phyloP scores from a whole-genome alignment of 1,140 invertebrate genomes.

The Drosophila ambigua region DNA sequence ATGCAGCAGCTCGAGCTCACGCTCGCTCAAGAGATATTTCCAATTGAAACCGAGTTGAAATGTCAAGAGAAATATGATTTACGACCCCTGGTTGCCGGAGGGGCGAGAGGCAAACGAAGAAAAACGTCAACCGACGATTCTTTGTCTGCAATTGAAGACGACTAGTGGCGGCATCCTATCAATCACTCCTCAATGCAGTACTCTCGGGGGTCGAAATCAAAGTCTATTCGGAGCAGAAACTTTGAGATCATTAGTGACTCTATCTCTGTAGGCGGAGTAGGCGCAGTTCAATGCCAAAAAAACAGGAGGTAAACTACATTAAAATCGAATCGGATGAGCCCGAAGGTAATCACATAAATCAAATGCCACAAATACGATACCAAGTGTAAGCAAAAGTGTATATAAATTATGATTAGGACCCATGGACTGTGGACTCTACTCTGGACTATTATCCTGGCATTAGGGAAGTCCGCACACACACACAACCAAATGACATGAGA shows the following conservation, averaged over 20 bases:
- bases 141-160: constrained; percentile 23
- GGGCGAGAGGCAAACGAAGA: constrained; percentile 37
- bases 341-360: constrained; percentile 56
- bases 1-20: constrained; percentile 30
- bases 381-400: constrained; percentile 45
- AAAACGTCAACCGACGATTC: constrained; percentile 7
- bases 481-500: constrained; percentile 64
- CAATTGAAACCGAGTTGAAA: constrained; percentile 70
- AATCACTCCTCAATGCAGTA: constrained; percentile 25
- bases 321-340: constrained; percentile 49
- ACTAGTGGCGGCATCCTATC: constrained; percentile 26
- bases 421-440: constrained; percentile 1
- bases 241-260: constrained; percentile 16
- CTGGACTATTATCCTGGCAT: constrained; percentile 57
- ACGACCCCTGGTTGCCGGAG: constrained; percentile 22
- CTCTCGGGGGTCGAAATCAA: constrained; percentile 30
- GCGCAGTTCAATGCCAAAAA: background rate
- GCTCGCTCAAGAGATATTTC: constrained; percentile 20
- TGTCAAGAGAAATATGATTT: constrained; percentile 79
- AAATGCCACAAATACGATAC: constrained; percentile 28
- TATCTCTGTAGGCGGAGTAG: constrained; percentile 8
- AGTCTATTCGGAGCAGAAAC: constrained; percentile 30
- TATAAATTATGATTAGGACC: constrained; percentile 76
- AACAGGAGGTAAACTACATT: constrained; percentile 12
- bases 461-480: constrained; percentile 30